Evolutionary conservation across 2,113 vertebrate species (phyloP), one percentile per base, ranked within the genome.

Genomic region (Miniopterus natalensis): DNA sequence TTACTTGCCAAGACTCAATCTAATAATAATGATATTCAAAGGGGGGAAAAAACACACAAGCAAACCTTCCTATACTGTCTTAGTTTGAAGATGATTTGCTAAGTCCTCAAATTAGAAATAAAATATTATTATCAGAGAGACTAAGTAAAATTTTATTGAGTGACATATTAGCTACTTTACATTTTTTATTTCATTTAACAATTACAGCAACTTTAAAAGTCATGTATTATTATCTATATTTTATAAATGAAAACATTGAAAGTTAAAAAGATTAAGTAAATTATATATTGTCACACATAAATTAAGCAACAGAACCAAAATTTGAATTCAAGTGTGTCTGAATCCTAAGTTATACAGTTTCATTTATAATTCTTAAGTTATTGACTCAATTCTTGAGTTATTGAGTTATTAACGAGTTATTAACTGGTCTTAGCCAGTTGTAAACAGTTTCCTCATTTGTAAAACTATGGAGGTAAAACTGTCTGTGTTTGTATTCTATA

Each of bases 261-360:
- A 77, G 36, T 57, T 83, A 27, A n/a, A 61, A 89, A 84, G 25
- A 68, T 40, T 88, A 61, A 73, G 17, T 92, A 65, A 55, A 8
- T 63, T 63, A 21, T 63, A 88, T 40, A 86, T 36, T 40, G n/a
- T 59, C 23, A 49, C n/a, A 89, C 6, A 75, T 8, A 83, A 40
- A 66, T 89, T 77, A 84, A 83, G 17, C 27, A 74, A 68, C 9
- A 77, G 61, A 68, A 13, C 40, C 51, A 81, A 94, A 94, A 68
- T 84, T 31, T 84, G 23, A 94, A 75, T 94, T 53, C 55, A 74
- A n/a, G 23, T 75, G 49, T 92, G 18, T 75, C 61, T 66, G 15
- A 94, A 88, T 65, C 10, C 36, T 81, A n/a, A 63, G 8, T 20
- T 71, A 31, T 31, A 53, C 6, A 53, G 21, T 73, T 71, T 53